Evolutionary conservation across 2,797 vertebrate genomes (phyloP), one percentile per base, ranked within the genome.

Genomic region (Picus viridis): DNA sequence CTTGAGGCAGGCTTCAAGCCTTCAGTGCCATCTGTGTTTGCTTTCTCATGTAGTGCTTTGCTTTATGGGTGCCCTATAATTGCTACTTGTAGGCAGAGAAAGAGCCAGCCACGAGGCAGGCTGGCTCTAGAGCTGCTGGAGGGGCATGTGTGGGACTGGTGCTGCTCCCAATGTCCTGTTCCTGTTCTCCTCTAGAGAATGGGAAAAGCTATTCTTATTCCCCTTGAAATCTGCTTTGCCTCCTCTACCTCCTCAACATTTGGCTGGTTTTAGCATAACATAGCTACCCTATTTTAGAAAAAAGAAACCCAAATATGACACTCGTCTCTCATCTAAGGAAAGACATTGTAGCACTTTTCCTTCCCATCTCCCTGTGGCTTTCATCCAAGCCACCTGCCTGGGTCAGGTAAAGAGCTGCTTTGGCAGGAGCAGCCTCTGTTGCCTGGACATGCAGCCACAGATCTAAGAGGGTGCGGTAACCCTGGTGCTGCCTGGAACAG

Each of bases 141-240:
- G 71, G 43, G 53, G 47, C 27, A 64, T 8, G 1, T 0, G 1
- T 4, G 3, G 63, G 39, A 73, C 67, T 78, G 34, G 7, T 12
- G 49, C 88, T 64, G 71, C 77, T 91, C 67, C 80, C 34, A 13
- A 69, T 58, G 29, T 71, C 74, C 74, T 59, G 57, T 75, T 92
- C 27, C 26, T 1, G 10, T 59, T 80, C 20, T 78, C 69, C 56
- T 15, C 2, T 59, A 63, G 45, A 47, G 61, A 18, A 23, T 1
- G 5, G 47, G 20, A 79, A 93, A 88, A 96, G 77, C 92, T 86
- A 63, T 78, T 94, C 47, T 56, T 83, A 47, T 62, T 76, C 85
- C 73, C 84, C 81, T 94, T 7, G 70, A 88, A 92, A 93, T 62
- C 91, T 86, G 89, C 59, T 93, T 93, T 19, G 24, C 85, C 90